A percentile compares a stretch with the other conserved stretches of the same genome.
These are phyloP conservation scores for Drosophila bocki DNA, from an alignment of 1,140 invertebrate species.

Conservation along the genomic window DNA sequence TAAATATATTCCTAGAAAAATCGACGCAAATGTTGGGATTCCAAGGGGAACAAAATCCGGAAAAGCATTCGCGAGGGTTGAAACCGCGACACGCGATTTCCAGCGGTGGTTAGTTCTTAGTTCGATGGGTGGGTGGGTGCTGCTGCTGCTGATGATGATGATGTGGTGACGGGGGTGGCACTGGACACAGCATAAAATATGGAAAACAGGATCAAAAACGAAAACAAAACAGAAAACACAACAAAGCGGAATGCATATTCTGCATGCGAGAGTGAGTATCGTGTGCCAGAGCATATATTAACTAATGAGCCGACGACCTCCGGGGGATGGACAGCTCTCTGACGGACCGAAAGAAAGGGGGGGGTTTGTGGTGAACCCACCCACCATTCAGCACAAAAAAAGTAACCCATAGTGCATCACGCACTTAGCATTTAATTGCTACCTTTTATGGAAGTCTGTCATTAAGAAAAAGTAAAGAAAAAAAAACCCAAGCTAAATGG, in stretches of 20 bases:
- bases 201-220: slow-evolving; percentile 14
- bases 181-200: slow-evolving; percentile 29
- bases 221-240: slow-evolving; percentile 14
- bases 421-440: slow-evolving; percentile 14
- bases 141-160: not conserved
- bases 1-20: slow-evolving; percentile 1
- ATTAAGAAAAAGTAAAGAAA: not conserved
- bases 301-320: slow-evolving; percentile 70
- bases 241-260: slow-evolving; percentile 52
- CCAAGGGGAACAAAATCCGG: slow-evolving; percentile 2
- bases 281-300: slow-evolving; percentile 53
- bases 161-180: slow-evolving; percentile 1
- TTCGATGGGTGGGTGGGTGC: slow-evolving; percentile 14
- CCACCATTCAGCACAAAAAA: slow-evolving; percentile 19
- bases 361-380: slow-evolving; percentile 14
- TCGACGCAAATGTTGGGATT: slow-evolving; percentile 2
- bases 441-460: slow-evolving; percentile 3
- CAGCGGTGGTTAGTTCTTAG: slow-evolving; percentile 40
- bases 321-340: slow-evolving; percentile 41
- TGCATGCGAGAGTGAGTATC: slow-evolving; percentile 51
- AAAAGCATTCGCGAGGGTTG: slow-evolving; percentile 36
- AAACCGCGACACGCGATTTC: slow-evolving; percentile 47
- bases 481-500: not conserved
- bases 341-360: not conserved
- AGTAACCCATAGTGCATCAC: slow-evolving; percentile 18